phyloP scores from a whole-genome alignment of 1,140 invertebrate genomes.

The Drosophila fuyamai region DNA sequence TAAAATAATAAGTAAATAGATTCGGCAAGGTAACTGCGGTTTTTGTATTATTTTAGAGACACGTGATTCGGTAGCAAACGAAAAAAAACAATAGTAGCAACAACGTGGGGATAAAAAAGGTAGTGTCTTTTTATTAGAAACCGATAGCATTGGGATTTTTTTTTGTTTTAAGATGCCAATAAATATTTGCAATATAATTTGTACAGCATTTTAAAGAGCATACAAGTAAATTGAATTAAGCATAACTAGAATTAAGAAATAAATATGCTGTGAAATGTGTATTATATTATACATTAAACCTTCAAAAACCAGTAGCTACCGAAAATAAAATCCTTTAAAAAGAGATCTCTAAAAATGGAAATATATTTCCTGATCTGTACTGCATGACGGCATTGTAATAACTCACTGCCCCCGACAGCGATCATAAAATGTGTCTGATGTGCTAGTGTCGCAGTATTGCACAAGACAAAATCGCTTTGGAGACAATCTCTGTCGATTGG shows the following conservation, averaged over 20 bases:
- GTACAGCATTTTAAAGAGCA: too few species aligned
- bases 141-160: background rate
- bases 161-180: background rate
- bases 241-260: too few species aligned
- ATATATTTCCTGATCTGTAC: constrained; percentile 9
- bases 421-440: constrained; percentile 50
- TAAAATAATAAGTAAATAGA: constrained; percentile 29
- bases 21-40: constrained; percentile 46
- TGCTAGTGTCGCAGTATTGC: constrained; percentile 55
- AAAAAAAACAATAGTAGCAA: background rate
- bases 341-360: background rate
- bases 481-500: constrained; percentile 24
- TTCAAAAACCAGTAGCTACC: too few species aligned
- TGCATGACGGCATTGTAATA: constrained; percentile 6
- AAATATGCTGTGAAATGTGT: too few species aligned
- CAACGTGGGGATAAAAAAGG: constrained; percentile 1
- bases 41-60: constrained; percentile 35
- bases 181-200: background rate
- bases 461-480: constrained; percentile 59
- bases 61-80: constrained; percentile 48
- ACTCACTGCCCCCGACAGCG: constrained; percentile 10
- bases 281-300: background rate
- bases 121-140: background rate
- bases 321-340: background rate
- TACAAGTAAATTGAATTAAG: too few species aligned